A percentile compares a stretch with the other conserved stretches of the same genome.
Evolutionary conservation across 2,113 vertebrate species (phyloP).

Genomic region (Apeltes quadracus): DNA sequence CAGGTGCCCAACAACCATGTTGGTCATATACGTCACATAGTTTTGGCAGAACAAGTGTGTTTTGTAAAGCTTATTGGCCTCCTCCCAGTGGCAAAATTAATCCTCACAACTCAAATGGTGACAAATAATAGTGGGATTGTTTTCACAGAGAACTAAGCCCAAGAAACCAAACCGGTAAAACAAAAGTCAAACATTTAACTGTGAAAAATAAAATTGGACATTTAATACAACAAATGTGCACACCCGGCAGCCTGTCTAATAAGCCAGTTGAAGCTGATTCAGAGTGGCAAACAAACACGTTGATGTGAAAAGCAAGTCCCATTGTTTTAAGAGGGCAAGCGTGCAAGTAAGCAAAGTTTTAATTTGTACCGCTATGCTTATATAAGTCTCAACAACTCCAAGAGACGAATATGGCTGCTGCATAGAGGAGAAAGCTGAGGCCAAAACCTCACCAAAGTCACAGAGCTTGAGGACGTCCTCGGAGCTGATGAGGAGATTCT

Average conservation of each 20-base stretch:
- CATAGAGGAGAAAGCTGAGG: neutral
- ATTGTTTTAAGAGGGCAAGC: constrained; percentile 4
- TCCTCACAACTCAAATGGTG: constrained; percentile 35
- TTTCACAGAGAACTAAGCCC: constrained; percentile 39
- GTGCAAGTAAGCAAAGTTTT: neutral
- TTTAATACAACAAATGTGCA: neutral
- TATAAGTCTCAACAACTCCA: constrained; percentile 4
- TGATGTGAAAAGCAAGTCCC: constrained; percentile 10
- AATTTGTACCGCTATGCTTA: constrained; percentile 6
- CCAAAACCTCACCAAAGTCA: constrained; percentile 91
- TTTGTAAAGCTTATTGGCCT: constrained; percentile 19
- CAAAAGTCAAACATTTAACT: constrained; percentile 20
- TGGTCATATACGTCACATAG: constrained; percentile 1
- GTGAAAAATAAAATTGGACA: constrained; percentile 11
- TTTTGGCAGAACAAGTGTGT: constrained; percentile 7
- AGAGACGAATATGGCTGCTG: neutral
- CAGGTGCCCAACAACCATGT: neutral
- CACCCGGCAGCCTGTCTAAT: neutral
- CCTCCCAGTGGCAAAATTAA: constrained; percentile 35
- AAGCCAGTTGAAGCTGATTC: constrained; percentile 4
- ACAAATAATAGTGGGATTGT: constrained; percentile 45
- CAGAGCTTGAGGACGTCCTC: constrained; percentile 96
- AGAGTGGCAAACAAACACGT: neutral
- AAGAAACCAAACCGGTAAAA: constrained; percentile 26
- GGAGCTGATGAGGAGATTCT: constrained; percentile 98